phyloP scores from a whole-genome alignment of 2,113 vertebrate species.

The Dolichallabes microphthalmus region DNA sequence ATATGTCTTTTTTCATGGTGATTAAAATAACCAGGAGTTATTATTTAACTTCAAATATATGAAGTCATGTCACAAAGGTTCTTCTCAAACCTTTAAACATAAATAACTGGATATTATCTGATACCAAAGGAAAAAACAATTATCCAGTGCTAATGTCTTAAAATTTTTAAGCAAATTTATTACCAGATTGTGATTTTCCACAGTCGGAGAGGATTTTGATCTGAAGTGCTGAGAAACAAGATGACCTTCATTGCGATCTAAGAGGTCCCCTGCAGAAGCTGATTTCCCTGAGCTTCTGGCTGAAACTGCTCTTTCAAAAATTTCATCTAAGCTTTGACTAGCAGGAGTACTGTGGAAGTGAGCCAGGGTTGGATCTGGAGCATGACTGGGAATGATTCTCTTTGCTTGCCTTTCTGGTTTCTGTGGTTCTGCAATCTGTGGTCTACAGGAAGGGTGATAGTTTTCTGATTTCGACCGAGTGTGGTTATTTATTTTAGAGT shows the following conservation, averaged over 20 bases:
- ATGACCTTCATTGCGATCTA: slow-evolving; percentile 71
- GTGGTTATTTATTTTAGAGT: slow-evolving; percentile 62
- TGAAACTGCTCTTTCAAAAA: slow-evolving; percentile 54
- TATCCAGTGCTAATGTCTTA: neutral
- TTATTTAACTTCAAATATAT: slow-evolving; percentile 22
- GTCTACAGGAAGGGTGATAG: slow-evolving; percentile 45
- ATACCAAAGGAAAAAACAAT: neutral
- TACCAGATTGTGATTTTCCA: slow-evolving; percentile 79
- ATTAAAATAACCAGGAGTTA: neutral
- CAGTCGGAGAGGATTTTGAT: slow-evolving; percentile 81
- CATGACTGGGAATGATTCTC: slow-evolving; percentile 46
- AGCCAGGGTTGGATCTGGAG: slow-evolving; percentile 8
- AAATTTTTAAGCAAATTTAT: neutral
- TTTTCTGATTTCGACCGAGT: slow-evolving; percentile 49
- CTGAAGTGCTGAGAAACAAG: slow-evolving; percentile 71
- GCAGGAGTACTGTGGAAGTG: neutral
- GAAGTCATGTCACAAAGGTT: slow-evolving; percentile 1
- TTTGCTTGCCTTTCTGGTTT: slow-evolving; percentile 16
- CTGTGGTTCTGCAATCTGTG: slow-evolving; percentile 50
- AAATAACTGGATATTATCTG: neutral
- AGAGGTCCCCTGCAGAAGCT: slow-evolving; percentile 83
- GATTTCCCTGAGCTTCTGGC: slow-evolving; percentile 75
- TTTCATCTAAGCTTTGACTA: slow-evolving; percentile 54
- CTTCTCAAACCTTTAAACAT: neutral
- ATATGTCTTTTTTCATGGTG: neutral